These are phyloP conservation scores for Pseudocheirus occidentalis DNA, from an alignment of 2,797 vertebrate genomes.

Conservation along the genomic window DNA sequence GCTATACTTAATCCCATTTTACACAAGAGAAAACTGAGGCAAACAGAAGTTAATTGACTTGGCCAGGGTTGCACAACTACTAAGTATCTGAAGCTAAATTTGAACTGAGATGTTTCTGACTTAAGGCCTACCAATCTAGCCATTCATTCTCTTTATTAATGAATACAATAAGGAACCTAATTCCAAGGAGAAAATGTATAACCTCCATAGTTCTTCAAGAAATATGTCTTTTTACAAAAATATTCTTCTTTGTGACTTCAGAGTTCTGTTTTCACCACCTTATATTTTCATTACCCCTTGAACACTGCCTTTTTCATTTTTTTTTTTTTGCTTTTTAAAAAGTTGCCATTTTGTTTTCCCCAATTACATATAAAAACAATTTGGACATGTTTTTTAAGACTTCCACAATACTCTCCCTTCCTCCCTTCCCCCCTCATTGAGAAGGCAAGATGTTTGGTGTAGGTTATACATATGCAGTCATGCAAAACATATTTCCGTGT, in stretches of 20 bases:
- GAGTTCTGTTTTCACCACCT: conserved; percentile 8
- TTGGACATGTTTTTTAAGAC: too few species aligned
- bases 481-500: too few species aligned
- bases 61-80: neutral
- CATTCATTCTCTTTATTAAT: neutral
- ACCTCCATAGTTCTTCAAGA: conserved; percentile 26
- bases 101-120: neutral
- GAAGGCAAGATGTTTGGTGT: too few species aligned
- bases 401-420: too few species aligned
- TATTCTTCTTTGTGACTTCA: neutral
- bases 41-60: neutral
- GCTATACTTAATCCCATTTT: neutral
- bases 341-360: too few species aligned
- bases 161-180: neutral
- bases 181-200: neutral
- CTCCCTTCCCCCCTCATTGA: too few species aligned
- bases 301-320: too few species aligned
- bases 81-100: neutral
- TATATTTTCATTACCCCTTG: too few species aligned
- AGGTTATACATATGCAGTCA: too few species aligned
- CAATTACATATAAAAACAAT: too few species aligned
- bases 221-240: conserved; percentile 43
- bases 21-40: neutral
- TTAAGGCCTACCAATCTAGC: neutral
- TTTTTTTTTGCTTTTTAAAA: too few species aligned